phyloP scores from a whole-genome alignment of 92 coral and sea anemone species.

The Zoanthus sociatus region DNA sequence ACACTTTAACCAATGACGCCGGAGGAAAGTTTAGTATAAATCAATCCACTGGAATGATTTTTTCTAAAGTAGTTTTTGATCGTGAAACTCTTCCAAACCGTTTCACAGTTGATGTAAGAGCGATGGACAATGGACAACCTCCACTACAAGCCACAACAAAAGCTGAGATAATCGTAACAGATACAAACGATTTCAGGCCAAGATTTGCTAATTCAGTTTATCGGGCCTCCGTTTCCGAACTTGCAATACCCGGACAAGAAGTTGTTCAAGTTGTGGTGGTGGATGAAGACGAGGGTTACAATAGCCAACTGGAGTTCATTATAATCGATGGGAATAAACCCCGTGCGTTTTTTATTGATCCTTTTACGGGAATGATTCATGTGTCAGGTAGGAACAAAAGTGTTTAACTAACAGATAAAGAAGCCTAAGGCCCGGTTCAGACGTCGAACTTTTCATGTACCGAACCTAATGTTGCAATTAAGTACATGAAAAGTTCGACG shows the following conservation, averaged over 20 bases:
- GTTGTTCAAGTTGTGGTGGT: conserved; percentile 72
- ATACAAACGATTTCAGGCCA: conserved; percentile 85
- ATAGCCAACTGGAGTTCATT: conserved; percentile 71
- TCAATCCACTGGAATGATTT: conserved; percentile 64
- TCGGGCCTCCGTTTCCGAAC: conserved; percentile 76
- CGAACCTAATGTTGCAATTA: too few species aligned
- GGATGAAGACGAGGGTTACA: conserved; percentile 70
- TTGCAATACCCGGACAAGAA: conserved; percentile 68
- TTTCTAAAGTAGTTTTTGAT: conserved; percentile 65
- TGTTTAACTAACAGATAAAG: too few species aligned
- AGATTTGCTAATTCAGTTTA: conserved; percentile 59
- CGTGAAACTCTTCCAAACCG: conserved; percentile 59
- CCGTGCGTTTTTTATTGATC: conserved; percentile 81
- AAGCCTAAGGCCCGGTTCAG: too few species aligned
- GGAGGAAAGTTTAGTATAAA: conserved; percentile 75
- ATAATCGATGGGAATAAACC: conserved; percentile 86
- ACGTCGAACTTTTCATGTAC: too few species aligned
- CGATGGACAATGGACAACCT: conserved; percentile 82
- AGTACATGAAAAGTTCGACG: too few species aligned
- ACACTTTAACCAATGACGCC: conserved; percentile 77
- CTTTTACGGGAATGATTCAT: conserved; percentile 67
- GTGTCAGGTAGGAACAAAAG: conserved; percentile 66
- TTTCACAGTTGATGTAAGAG: conserved; percentile 74
- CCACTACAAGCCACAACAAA: conserved; percentile 66
- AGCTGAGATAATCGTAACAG: conserved; percentile 68